phyloP scores from a whole-genome alignment of 2,888 invertebrate species.

The Drosophila atripex region DNA sequence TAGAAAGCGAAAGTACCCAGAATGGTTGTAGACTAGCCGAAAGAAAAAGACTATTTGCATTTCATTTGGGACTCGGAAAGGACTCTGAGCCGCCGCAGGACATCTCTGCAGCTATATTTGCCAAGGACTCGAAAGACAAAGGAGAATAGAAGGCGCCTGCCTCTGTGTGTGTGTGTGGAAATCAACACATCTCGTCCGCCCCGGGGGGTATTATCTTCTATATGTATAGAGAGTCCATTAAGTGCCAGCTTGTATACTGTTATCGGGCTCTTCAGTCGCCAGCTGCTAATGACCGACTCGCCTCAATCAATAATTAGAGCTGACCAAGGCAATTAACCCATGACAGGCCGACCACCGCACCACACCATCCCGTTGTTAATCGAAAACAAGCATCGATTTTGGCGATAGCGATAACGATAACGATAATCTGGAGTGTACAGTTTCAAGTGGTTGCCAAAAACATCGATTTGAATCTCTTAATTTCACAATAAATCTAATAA shows the following conservation, averaged over 20 bases:
- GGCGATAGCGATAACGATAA: constrained; percentile 1
- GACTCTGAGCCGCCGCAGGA: constrained; percentile 23
- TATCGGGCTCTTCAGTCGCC: constrained; percentile 22
- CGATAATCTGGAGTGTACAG: constrained; percentile 15
- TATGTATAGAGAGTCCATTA: neutral
- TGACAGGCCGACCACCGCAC: constrained; percentile 37
- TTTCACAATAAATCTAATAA: neutral
- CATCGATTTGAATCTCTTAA: neutral
- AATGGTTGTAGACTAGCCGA: too few species aligned
- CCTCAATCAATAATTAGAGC: constrained; percentile 59
- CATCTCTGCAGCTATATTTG: constrained; percentile 13
- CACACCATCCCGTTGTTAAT: neutral
- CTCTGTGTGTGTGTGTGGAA: too few species aligned
- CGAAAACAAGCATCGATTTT: neutral
- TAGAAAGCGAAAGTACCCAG: constrained; percentile 26
- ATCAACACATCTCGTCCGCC: too few species aligned
- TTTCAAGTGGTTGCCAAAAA: constrained; percentile 3
- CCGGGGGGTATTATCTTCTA: neutral
- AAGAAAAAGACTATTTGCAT: constrained; percentile 45
- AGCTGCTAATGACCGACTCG: constrained; percentile 50
- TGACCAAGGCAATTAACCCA: constrained; percentile 62
- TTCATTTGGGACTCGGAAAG: constrained; percentile 38
- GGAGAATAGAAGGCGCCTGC: neutral
- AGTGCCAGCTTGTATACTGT: constrained; percentile 14
- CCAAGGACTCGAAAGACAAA: constrained; percentile 22